Base-by-base conservation (phyloP, 1,140 invertebrate species). In the Hetaerina americana region DNA sequence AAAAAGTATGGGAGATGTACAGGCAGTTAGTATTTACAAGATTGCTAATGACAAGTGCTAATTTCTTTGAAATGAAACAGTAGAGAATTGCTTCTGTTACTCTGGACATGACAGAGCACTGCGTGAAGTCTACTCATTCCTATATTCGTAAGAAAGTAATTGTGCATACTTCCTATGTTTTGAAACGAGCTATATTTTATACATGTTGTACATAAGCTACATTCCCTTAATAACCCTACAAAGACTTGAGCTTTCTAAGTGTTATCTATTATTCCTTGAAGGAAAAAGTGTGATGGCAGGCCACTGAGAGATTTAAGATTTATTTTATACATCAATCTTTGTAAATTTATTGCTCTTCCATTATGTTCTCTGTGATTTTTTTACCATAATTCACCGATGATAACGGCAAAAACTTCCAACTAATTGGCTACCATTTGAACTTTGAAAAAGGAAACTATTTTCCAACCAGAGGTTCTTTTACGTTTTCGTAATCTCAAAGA, bases 1-100 rank as follows among this genome's bases (percentile, higher is more conserved):
- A 77, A 70, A 70, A 72, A 66, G 26, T 26, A 15, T 12, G 27
- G 25, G 27, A 40, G 31, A 18, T 57, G 26, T 31, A 71, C 66
- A 24, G 24, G 57, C 31, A 66, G 26, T 66, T 66, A 66, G 27
- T 66, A 25, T 28, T 66, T 27, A 26, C 25, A 66, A 66, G 57
- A 40, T n/a, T 26, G 25, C n/a, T 71, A 24, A 22, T n/a, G 24
- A 26, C 25, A 26, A 26, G 70, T 66, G 57, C 26, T 57, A 26
- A 10, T 27, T 71, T 26, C 70, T 31, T 27, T 24, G 27, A 28
- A 49, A 49, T 68, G 18, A 57, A 69, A 72, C 29, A 31, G 40
- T 66, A 10, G 8, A 49, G 40, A 71, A 40, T 49, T 66, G 28
- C 28, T 40, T 71, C 24, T 71, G 40, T 26, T 27, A 71, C 49